Base-by-base conservation (phyloP, 2,888 invertebrate genomes). In the Notocelia uddmanniana region DNA sequence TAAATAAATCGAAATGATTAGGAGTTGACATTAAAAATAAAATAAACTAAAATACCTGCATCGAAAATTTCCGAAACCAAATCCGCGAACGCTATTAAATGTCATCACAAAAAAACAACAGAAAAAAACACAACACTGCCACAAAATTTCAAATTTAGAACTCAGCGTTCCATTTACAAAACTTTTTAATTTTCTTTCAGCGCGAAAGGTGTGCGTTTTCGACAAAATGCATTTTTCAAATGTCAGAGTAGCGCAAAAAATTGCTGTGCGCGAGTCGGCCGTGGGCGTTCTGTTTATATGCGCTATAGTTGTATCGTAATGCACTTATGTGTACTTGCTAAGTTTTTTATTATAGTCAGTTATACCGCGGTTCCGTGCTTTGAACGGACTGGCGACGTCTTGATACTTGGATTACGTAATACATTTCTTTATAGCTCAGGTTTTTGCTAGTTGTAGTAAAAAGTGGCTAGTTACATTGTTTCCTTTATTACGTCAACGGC, bases 181-280 rank as follows among this genome's bases (percentile, higher is more conserved):
- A 54, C 37, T 69, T 63, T 68, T 68, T 55, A 60, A 67, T 59
- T 74, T 73, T 72, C 81, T 85, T 81, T 81, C 77, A 85, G 83
- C 90, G 81, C 85, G 83, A 86, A 85, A 87, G 87, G 85, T 88
- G 93, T 91, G 88, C 88, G 92, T 90, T 91, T 92, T 89, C 90
- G 87, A 88, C 92, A 92, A 91, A 92, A 91, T 91, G 91, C 89
- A 90, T 92, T 93, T 93, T 93, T 93, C 93, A 93, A 93, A 93
- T 93, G 91, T 88, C 83, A 80, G 82, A 79, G 77, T 78, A 87
- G 87, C 81, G 90, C 87, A 93, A 93, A 93, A 94, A 93, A 93
- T 91, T 83, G 89, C 85, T 83, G 88, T 83, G 91, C 89, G 83
- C 86, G 76, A 78, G 76, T 83, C 85, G 85, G 79, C 87, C 85